These are phyloP conservation scores for Nicator chloris DNA, from an alignment of 2,113 vertebrate species.

Conservation along the genomic window DNA sequence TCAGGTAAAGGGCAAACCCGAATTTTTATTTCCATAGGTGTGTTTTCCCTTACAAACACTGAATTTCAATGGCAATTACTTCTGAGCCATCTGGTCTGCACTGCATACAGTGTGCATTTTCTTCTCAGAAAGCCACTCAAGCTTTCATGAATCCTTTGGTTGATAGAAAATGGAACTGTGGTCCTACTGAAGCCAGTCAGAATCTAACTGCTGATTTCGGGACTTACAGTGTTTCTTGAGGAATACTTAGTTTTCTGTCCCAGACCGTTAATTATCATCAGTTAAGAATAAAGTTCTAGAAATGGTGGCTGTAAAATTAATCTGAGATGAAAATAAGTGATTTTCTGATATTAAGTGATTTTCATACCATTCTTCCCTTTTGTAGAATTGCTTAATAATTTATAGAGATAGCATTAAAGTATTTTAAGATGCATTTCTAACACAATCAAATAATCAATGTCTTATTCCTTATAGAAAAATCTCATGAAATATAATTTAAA, in stretches of 20 bases:
- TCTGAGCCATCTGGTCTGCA: background rate
- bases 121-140: background rate
- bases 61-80: background rate
- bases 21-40: background rate
- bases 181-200: background rate
- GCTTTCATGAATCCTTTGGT: background rate
- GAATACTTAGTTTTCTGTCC: background rate
- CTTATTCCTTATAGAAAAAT: background rate
- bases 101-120: background rate
- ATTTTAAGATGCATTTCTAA: background rate
- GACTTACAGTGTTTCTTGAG: background rate
- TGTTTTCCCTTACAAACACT: background rate
- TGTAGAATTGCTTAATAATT: background rate
- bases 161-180: background rate
- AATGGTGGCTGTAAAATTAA: background rate
- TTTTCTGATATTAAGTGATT: background rate
- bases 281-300: background rate
- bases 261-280: background rate
- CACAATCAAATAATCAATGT: background rate
- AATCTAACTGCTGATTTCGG: background rate
- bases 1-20: background rate
- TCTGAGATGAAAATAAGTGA: background rate
- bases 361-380: background rate
- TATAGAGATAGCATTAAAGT: background rate
- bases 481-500: background rate